Conservation (phyloP, 1,140 invertebrate genomes). For the Sitobion miscanthi region DNA sequence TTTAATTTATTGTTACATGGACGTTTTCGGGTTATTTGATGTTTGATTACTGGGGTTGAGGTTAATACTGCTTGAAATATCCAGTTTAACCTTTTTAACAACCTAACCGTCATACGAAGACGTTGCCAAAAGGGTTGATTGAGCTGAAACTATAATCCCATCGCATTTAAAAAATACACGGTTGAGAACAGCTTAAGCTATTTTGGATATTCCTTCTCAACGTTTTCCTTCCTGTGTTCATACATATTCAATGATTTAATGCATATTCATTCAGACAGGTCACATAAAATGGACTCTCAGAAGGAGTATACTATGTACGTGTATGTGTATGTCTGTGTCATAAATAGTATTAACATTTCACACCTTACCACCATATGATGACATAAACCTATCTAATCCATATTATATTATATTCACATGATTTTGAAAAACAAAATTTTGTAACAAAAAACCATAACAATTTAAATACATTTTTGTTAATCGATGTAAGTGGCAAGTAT, state of each 20-base stretch:
- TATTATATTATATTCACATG: not conserved
- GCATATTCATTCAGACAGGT: constrained; percentile 31
- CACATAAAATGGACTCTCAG: not conserved
- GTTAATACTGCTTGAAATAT: constrained; percentile 2
- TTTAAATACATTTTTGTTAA: not conserved
- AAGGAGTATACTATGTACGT: not conserved
- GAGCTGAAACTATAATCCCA: constrained; percentile 7
- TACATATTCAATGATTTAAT: constrained; percentile 42
- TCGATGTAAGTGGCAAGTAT: not conserved
- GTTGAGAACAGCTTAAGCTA: constrained; percentile 14
- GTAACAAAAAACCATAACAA: not conserved
- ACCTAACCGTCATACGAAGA: not conserved
- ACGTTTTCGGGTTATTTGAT: not conserved
- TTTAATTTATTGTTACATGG: not conserved
- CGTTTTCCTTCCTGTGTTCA: not conserved
- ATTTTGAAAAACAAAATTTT: not conserved
- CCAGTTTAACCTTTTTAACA: constrained; percentile 14
- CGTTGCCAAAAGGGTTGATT: constrained; percentile 33
- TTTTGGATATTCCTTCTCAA: constrained; percentile 38
- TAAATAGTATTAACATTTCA: not conserved
- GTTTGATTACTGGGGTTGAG: constrained; percentile 1
- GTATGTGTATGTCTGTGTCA: not conserved
- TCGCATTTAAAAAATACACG: constrained; percentile 5
- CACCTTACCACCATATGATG: not conserved
- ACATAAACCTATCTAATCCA: not conserved